A percentile compares a stretch with the other conserved stretches of the same genome.
Conservation (phyloP, 2,888 invertebrate species). For the Neoitamus cyanurus region DNA sequence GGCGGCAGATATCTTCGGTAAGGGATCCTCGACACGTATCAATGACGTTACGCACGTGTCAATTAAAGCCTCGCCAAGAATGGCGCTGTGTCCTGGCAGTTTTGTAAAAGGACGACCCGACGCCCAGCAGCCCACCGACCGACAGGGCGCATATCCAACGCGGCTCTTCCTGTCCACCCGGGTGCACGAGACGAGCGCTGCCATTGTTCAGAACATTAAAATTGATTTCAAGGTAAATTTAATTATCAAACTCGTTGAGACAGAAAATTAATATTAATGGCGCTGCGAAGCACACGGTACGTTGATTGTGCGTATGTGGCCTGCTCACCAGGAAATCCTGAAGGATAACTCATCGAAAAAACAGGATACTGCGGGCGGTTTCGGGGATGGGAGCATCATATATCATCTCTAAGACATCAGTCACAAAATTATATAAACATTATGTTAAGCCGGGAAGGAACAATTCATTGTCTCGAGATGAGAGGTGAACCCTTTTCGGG, state of each 20-base stretch:
- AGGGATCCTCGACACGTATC: constrained; percentile 44
- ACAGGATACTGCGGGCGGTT: constrained; percentile 41
- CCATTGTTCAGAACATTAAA: constrained; percentile 50
- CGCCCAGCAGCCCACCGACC: not conserved
- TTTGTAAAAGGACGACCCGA: constrained; percentile 9
- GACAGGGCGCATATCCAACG: not conserved
- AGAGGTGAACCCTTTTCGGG: constrained; percentile 48
- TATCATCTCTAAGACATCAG: constrained; percentile 53
- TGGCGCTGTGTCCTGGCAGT: not conserved
- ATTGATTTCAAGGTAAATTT: constrained; percentile 54
- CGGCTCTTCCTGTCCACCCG: constrained; percentile 39
- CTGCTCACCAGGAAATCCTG: constrained; percentile 43
- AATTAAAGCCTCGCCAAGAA: constrained; percentile 48
- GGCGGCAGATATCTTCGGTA: not conserved
- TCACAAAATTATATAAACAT: constrained; percentile 54
- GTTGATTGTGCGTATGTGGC: constrained; percentile 39
- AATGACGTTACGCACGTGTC: constrained; percentile 52
- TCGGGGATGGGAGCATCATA: constrained; percentile 47
- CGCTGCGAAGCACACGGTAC: constrained; percentile 34
- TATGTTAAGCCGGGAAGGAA: constrained; percentile 49
- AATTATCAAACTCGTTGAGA: constrained; percentile 54
- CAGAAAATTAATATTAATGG: constrained; percentile 54
- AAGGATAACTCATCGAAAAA: constrained; percentile 47
- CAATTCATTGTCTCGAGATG: constrained; percentile 48
- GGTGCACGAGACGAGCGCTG: not conserved